Evolutionary conservation across 2,888 invertebrate genomes (phyloP).

Genomic region (Mystacides longicornis): DNA sequence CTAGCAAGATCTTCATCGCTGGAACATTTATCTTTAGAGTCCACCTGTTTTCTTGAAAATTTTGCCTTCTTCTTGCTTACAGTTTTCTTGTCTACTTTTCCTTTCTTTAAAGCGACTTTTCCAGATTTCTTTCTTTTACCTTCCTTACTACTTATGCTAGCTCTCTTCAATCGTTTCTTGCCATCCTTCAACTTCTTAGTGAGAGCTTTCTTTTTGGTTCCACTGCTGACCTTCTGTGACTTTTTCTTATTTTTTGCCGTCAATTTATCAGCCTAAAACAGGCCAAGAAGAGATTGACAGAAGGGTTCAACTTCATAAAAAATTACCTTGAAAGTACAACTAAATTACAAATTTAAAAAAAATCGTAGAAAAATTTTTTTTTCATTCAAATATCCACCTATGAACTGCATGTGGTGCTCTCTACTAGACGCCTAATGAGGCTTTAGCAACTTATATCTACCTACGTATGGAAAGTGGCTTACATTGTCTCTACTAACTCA

Average conservation of each 20-base stretch:
- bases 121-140: neutral
- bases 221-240: slow-evolving; percentile 31
- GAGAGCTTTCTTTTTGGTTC: neutral
- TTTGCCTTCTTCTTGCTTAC: neutral
- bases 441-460: no score
- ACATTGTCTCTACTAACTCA: no score
- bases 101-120: neutral
- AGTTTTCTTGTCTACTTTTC: neutral
- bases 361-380: no score
- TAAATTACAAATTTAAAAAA: no score
- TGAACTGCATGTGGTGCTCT: no score
- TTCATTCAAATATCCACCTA: no score
- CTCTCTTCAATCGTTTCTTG: slow-evolving; percentile 28
- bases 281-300: no score
- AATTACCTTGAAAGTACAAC: no score
- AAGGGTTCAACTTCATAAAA: no score
- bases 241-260: slow-evolving; percentile 20
- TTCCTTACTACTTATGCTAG: slow-evolving; percentile 33
- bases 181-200: slow-evolving; percentile 28
- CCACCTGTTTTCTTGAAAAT: neutral
- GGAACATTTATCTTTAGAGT: neutral
- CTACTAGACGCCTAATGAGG: no score
- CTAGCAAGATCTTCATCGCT: no score
- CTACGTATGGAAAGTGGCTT: no score
- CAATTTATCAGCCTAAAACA: slow-evolving; percentile 9